Evolutionary conservation across 2,113 vertebrate genomes (phyloP), one percentile per base, ranked within the genome.

Genomic region (Pseudorhombus dupliciocellatus): DNA sequence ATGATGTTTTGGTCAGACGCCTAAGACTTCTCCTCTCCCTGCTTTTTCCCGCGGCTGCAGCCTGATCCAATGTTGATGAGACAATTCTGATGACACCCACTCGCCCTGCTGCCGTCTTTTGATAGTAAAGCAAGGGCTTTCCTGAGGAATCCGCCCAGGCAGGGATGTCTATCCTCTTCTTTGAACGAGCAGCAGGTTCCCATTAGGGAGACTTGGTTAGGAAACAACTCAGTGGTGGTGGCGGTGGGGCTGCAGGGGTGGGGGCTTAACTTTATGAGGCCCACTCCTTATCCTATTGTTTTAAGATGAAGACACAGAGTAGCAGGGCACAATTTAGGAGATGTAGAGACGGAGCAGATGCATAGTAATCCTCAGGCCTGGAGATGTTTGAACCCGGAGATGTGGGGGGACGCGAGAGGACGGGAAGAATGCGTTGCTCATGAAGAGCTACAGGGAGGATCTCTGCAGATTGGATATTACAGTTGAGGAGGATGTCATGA

Each of bases 151-250:
- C 87, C 65, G 40, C 61, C 66, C 59, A 20, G 70, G 70, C 79
- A 44, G 70, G 54, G 57, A 55, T 54, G 66, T 83, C 65, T 68
- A 72, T 74, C 80, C 83, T 40, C 2, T 57, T 72, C 85, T 91
- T 90, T 92, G 88, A 92, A 92, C 83, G 42, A 25, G 60, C 84
- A 90, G 80, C 87, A 80, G 90, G 80, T 79, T 90, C 79, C 71
- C 63, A 91, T 91, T 91, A 89, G 59, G 58, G 66, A 65, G 79
- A 80, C 80, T 79, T 66, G 42, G 44, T 70, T 42, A 51, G 34
- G 55, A 56, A 60, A 75, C 60, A 30, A 84, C 26, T 71, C 18
- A 37, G 42, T 51, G 22, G 58, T 48, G 63, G 8, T 21, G 26
- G 26, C 4, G 55, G 18, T 31, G 30, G 55, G 20, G 21, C 18